Conservation (phyloP, 2,797 vertebrate species). For the Spondyliosoma cantharus region DNA sequence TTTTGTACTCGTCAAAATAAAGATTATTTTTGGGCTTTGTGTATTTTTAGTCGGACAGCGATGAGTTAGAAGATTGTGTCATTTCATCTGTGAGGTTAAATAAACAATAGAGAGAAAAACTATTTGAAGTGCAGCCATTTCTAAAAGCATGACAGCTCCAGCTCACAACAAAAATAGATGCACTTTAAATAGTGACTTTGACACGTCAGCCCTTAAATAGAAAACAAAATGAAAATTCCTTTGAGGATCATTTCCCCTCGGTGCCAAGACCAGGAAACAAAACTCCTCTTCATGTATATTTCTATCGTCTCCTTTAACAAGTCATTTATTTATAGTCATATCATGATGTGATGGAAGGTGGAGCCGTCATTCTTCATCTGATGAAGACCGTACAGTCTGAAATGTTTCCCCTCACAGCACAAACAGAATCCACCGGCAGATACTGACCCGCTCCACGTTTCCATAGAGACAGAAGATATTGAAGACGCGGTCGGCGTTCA, state of each 20-base stretch:
- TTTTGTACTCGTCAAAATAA: not conserved
- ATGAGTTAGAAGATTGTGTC: too few species aligned
- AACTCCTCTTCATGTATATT: not conserved
- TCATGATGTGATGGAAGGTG: not conserved
- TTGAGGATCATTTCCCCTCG: too few species aligned
- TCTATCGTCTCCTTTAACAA: not conserved
- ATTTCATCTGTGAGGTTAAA: too few species aligned
- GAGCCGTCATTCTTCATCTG: not conserved
- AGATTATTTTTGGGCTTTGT: too few species aligned
- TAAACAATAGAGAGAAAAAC: not conserved
- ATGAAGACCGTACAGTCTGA: not conserved
- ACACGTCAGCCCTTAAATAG: not conserved
- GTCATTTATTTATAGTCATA: too few species aligned
- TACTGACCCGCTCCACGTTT: constrained; percentile 92
- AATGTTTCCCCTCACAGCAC: not conserved
- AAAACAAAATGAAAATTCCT: not conserved
- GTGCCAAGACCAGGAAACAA: not conserved
- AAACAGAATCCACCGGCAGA: not conserved
- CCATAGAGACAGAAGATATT: constrained; percentile 97
- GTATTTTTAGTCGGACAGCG: not conserved
- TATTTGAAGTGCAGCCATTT: not conserved
- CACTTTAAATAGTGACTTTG: not conserved
- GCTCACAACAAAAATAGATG: not conserved
- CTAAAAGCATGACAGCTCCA: not conserved
- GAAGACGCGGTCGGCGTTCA: constrained; percentile 94